Base-by-base conservation (phyloP, 2,113 vertebrate genomes). In the Dipodomys merriami region DNA sequence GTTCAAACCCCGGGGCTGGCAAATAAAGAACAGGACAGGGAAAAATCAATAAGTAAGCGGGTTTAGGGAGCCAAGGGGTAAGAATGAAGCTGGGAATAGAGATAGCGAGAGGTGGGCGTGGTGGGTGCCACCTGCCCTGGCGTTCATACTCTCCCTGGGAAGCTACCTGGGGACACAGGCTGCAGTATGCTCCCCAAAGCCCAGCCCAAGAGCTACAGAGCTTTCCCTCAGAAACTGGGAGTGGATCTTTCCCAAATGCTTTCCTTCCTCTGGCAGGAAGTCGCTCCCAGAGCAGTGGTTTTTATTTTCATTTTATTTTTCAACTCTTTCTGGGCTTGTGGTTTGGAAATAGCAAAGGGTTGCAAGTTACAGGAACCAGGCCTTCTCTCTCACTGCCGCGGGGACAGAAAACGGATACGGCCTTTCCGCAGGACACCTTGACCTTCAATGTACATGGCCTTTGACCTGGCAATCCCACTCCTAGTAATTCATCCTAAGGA, bases 261-360 rank as follows among this genome's bases (percentile, higher is more conserved):
- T 96, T 94, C 93, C 92, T 96, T 97, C 96, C 96, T 96, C 92
- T 86, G 87, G 92, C 95, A 96, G 96, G 95, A 97, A 96, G 94
- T 94, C 0, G 71, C 81, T 96, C 88, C 91, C 96, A 94, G 76
- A n/a, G 39, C 64, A 2, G 39, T 67, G 91, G 85, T 60, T 92
- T 92, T 94, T 79, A 27, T 72, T 77, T 23, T 90, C 71, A 62
- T 30, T 78, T 76, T 84, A 46, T 85, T 72, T 62, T 16, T 2
- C 77, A 93, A 65, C 87, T 86, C 92, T 92, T 95, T 96, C 86
- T 96, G 94, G 93, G 91, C 94, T 96, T 46, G 11, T 49, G 64
- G 94, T 92, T 94, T 97, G 95, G 96, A 97, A 96, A 94, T 19
- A 78, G 81, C 90, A 91, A 89, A 95, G 81, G n/a, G 39, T 65